Evolutionary conservation across 2,797 vertebrate genomes (phyloP), one percentile per base, ranked within the genome.

Genomic region (Arremon brunneinucha): DNA sequence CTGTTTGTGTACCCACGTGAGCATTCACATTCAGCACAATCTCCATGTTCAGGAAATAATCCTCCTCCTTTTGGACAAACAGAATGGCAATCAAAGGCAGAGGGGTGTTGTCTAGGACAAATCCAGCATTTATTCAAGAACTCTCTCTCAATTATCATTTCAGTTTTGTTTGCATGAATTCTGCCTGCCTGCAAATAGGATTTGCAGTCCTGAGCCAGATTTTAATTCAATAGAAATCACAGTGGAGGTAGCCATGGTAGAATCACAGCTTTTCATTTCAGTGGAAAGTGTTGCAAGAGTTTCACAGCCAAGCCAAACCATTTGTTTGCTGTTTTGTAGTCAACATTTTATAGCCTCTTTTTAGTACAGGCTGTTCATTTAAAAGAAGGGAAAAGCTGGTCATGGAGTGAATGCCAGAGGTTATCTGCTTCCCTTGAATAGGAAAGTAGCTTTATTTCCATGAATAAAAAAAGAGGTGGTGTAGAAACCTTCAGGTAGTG

Each of bases 301-400:
- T 89, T 63, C 59, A 27, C 46, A 69, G 63, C 74, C 50, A 35
- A 92, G 63, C 63, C 70, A 69, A 84, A 43, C 11, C 68, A 26
- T 89, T 95, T 89, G 77, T 71, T 84, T 82, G 47, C 63, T 82
- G 55, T 14, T 93, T 82, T 79, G 55, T 26, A 55, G 50, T 75
- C 62, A 65, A n/a, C 0, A 0, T 87, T 92, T 86, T 82, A 55
- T 22, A 52, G 35, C 39, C 47, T 82, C 41, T 20, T 28, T 75
- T 87, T 69, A 92, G 67, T 37, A 14, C 39, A 67, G 56, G 43
- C 75, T 74, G 63, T 32, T 88, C 69, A 55, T 87, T 87, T 91
- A 67, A 62, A 72, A 59, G 35, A 18, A 24, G 18, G 21, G 11
- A 5, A 35, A 37, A 74, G 30, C 13, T 56, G 34, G 34, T 41